Conservation (phyloP, 2,113 vertebrate genomes). For the Sitta europaea region DNA sequence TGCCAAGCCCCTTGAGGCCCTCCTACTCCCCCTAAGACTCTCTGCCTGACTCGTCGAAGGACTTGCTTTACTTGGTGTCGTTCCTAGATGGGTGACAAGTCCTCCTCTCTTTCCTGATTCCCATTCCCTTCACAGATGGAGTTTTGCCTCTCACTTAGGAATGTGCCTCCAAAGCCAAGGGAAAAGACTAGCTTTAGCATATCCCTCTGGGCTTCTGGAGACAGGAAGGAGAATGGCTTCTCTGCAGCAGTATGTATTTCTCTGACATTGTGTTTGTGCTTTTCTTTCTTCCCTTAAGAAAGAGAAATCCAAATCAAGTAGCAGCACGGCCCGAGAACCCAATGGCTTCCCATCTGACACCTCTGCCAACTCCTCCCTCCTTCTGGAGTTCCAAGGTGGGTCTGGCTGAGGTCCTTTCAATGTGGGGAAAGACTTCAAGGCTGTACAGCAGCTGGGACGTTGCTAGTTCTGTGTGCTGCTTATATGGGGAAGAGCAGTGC, state of each 20-base stretch:
- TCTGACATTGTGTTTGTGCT: neutral
- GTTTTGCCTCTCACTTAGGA: neutral
- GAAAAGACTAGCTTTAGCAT: neutral
- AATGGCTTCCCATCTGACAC: constrained; percentile 83
- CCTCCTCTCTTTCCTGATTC: neutral
- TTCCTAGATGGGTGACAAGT: accelerated
- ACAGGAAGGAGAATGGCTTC: neutral
- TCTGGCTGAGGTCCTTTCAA: neutral
- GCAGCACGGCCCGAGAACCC: constrained; percentile 74
- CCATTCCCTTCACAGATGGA: too few species aligned
- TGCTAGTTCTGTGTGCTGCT: accelerated
- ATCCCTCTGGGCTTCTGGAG: neutral
- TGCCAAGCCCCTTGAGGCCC: accelerated
- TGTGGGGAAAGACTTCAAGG: too few species aligned
- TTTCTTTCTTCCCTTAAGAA: constrained; percentile 72
- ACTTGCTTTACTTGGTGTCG: accelerated
- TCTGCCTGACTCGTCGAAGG: neutral
- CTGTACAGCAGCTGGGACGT: neutral
- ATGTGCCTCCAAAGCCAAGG: neutral
- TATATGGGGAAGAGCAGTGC: neutral
- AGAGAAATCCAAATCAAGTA: constrained; percentile 85
- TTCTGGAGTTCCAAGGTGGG: constrained; percentile 93
- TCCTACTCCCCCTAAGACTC: neutral
- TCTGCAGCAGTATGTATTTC: neutral
- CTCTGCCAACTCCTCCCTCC: constrained; percentile 85